phyloP scores from a whole-genome alignment of 2,888 invertebrate species.

The Agonopterix subpropinquella region DNA sequence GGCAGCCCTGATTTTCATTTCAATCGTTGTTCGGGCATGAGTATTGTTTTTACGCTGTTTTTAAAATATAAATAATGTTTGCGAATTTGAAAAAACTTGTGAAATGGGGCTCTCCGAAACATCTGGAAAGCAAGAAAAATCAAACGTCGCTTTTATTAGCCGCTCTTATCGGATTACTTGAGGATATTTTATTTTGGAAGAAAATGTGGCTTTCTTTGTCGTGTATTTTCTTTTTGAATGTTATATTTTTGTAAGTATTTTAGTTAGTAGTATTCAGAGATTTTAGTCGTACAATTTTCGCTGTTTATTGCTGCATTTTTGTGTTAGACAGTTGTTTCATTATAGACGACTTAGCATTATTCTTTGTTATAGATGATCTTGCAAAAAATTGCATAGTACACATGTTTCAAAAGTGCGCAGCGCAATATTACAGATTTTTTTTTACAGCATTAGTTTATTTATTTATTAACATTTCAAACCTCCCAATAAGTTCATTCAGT shows the following conservation, averaged over 20 bases:
- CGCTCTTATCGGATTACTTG: slow-evolving; percentile 48
- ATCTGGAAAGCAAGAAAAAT: slow-evolving; percentile 33
- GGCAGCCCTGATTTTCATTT: no score
- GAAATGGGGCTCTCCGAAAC: slow-evolving; percentile 42
- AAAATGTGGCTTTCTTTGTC: slow-evolving; percentile 53
- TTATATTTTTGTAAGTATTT: slow-evolving; percentile 53
- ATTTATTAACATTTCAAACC: no score
- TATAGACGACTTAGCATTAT: no score
- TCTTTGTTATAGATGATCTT: no score
- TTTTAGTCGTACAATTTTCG: background rate
- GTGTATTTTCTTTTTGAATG: slow-evolving; percentile 44
- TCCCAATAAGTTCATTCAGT: no score
- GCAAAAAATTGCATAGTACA: no score
- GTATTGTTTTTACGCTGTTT: no score
- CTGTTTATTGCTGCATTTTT: background rate
- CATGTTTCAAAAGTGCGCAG: no score
- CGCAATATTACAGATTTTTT: no score
- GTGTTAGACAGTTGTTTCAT: background rate
- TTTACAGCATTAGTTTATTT: no score
- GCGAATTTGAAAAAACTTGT: slow-evolving; percentile 40
- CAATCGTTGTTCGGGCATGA: no score
- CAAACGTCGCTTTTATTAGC: slow-evolving; percentile 39
- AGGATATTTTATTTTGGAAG: slow-evolving; percentile 65
- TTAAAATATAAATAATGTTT: slow-evolving; percentile 30
- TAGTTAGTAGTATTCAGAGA: background rate